A percentile compares a stretch with the other conserved stretches of the same genome.
Evolutionary conservation across 1,140 invertebrate genomes (phyloP).

Genomic region (Drosophila sucinea): DNA sequence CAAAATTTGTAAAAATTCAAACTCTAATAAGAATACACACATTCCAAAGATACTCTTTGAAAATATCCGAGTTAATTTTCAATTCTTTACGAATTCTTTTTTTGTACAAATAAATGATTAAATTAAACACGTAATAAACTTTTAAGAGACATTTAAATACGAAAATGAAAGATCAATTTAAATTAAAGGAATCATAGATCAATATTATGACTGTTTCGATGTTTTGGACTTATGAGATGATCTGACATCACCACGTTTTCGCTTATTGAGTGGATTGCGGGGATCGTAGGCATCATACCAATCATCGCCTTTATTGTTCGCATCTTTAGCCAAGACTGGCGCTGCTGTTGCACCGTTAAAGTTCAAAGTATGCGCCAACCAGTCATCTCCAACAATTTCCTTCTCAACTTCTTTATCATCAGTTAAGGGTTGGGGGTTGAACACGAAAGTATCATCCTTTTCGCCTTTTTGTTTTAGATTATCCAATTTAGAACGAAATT

Average conservation of each 20-base stretch:
- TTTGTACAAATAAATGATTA: no score
- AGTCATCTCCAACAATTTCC: conserved; percentile 85
- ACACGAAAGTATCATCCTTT: conserved; percentile 64
- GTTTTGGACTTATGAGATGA: conserved; percentile 44
- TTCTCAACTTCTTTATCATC: conserved; percentile 78
- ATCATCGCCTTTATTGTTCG: conserved; percentile 95
- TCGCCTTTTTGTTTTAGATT: conserved; percentile 86
- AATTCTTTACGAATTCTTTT: no score
- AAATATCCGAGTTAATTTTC: no score
- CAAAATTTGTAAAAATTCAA: background rate
- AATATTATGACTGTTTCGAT: background rate
- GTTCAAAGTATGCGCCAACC: conserved; percentile 91
- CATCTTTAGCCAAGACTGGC: conserved; percentile 95
- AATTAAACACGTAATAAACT: no score
- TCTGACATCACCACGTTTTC: conserved; percentile 88
- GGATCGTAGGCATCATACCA: conserved; percentile 99
- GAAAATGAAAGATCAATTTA: no score
- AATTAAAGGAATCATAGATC: no score
- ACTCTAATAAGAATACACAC: no score
- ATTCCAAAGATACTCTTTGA: background rate
- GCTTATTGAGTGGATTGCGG: conserved; percentile 95
- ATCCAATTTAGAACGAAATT: conserved; percentile 92
- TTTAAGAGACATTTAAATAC: no score
- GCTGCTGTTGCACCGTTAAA: conserved; percentile 89
- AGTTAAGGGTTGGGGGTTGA: conserved; percentile 8